Percentiles rank a stretch among this genome's conserved stretches.
Evolutionary conservation across 2,113 vertebrate species (phyloP).

Genomic region (Fregata magnificens): DNA sequence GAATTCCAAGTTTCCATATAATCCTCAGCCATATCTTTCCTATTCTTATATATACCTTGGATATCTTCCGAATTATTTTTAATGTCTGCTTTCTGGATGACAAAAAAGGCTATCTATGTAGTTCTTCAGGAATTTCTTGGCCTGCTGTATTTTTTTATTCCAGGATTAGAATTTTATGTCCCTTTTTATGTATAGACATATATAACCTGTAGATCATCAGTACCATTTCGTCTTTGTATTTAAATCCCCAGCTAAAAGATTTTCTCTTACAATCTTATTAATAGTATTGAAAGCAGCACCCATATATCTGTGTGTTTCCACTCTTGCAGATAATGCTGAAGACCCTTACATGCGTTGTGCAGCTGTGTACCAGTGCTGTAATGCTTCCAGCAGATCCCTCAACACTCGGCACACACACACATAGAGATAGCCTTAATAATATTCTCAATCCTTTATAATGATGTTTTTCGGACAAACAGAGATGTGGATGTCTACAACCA

Average conservation of each 20-base stretch:
- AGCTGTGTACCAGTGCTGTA: neutral
- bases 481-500: neutral
- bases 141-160: neutral
- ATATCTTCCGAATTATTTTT: neutral
- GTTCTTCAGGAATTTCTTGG: neutral
- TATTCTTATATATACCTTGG: neutral
- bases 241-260: neutral
- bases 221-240: neutral
- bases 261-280: neutral
- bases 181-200: neutral
- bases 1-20: neutral
- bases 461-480: neutral
- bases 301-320: neutral
- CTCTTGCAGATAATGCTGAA: neutral
- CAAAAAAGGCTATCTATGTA: neutral
- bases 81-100: neutral
- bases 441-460: neutral
- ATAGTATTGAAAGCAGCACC: neutral
- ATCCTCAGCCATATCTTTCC: neutral
- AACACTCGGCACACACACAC: fast-evolving
- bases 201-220: neutral
- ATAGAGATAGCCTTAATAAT: neutral
- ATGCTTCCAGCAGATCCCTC: neutral
- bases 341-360: neutral
- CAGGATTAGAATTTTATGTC: neutral